Conservation (phyloP, 1,140 invertebrate genomes). For the Chrysomallon squamiferum region DNA sequence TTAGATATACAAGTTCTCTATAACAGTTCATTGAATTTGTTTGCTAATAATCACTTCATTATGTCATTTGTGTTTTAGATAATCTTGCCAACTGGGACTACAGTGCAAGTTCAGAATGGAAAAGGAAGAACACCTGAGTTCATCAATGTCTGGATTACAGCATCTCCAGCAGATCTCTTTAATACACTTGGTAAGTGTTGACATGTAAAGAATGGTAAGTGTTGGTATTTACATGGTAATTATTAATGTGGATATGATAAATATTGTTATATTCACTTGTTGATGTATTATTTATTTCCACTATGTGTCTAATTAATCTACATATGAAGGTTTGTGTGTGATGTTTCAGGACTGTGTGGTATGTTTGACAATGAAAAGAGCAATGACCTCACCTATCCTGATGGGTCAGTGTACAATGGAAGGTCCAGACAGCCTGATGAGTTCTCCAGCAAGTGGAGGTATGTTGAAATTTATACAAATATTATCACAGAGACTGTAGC, state of each 20-base stretch:
- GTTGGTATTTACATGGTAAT: too few species aligned
- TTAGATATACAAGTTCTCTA: too few species aligned
- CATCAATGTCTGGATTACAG: constrained; percentile 39
- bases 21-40: too few species aligned
- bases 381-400: constrained; percentile 13
- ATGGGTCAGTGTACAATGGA: constrained; percentile 2
- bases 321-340: too few species aligned
- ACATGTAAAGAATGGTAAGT: too few species aligned
- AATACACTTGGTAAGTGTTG: constrained; percentile 30
- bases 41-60: too few species aligned
- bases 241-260: too few species aligned
- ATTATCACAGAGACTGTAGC: too few species aligned
- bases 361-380: constrained; percentile 18
- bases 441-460: not conserved
- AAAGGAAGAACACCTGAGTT: constrained; percentile 7
- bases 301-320: too few species aligned
- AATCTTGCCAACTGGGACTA: constrained; percentile 46
- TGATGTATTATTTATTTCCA: too few species aligned
- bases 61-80: constrained; percentile 22
- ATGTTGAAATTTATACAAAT: too few species aligned
- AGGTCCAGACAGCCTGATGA: not conserved
- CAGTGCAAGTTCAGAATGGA: constrained; percentile 29
- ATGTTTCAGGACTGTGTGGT: constrained; percentile 25
- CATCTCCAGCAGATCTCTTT: constrained; percentile 27
- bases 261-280: too few species aligned